Evolutionary conservation across 2,888 invertebrate species (phyloP), one percentile per base, ranked within the genome.

Genomic region (Chironomus riparius): DNA sequence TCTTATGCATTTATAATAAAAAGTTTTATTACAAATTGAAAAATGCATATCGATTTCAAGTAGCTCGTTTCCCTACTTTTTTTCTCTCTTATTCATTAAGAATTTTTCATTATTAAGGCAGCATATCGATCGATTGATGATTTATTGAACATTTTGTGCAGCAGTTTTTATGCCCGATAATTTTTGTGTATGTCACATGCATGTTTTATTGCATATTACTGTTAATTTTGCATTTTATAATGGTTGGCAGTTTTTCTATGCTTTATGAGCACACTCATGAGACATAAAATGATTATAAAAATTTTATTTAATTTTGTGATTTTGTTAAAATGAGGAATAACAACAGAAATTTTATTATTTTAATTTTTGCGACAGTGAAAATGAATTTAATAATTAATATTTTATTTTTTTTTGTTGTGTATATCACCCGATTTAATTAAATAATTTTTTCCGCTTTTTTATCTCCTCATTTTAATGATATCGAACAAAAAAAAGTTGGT

Each of bases 401-500:
- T 65, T 65, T 65, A 18, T 22, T 65, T 22, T 65, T 65, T 22
- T 65, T 65, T 65, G n/a, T 38, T 74, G 10, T 38, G 38, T 38
- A 38, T 38, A 74, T 74, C 74, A 74, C 74, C 74, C 74, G 74
- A 74, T 28, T 62, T 47, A 74, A 68, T 74, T 74, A 74, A 47
- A 71, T 21, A 28, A 47, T 72, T 47, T 71, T 71, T 56, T 56
- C 56, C 18, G 38, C 38, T 38, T 38, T 38, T 38, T 38, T 38
- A 38, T 38, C 38, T 56, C 15, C 56, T n/a, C 56, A 15, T 56
- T 56, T 56, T 56, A 56, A 56, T 56, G 56, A 56, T 56, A 18
- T 15, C n/a, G 15, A 56, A 50, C 4, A n/a, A 56, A 56, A 56
- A 18, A 56, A 15, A 13, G 7, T 56, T 56, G n/a, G 18, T 56